These are phyloP conservation scores for Drosophila hamatofila DNA, from an alignment of 2,888 invertebrate species.

Conservation along the genomic window DNA sequence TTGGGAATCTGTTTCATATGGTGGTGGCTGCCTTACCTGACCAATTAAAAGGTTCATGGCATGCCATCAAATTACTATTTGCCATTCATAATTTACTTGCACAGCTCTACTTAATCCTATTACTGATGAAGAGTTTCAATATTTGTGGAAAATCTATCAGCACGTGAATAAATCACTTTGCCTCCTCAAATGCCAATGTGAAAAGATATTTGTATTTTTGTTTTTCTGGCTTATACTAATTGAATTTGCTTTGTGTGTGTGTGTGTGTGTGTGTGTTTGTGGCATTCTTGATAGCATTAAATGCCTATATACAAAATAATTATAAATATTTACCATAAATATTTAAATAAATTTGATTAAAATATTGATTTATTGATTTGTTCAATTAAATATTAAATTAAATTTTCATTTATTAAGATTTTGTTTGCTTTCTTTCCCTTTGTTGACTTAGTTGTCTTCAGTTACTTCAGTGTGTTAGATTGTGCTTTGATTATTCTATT, in stretches of 20 bases:
- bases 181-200: background rate
- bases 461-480: too few species aligned
- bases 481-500: background rate
- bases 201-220: background rate
- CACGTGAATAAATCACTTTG: background rate
- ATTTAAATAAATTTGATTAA: background rate
- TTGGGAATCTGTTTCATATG: background rate
- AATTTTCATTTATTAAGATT: background rate
- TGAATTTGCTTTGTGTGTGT: constrained; percentile 2
- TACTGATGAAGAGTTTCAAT: background rate
- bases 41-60: background rate
- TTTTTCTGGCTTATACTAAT: constrained; percentile 1
- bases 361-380: background rate
- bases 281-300: background rate
- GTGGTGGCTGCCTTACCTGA: too few species aligned
- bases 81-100: background rate
- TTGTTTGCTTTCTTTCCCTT: background rate
- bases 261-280: background rate
- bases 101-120: constrained; percentile 1
- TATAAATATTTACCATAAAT: background rate
- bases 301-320: background rate
- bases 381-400: background rate
- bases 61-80: background rate
- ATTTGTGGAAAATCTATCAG: constrained; percentile 5
- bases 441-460: background rate